Evolutionary conservation across 1,140 invertebrate genomes (phyloP).

Genomic region (Cephus cinctus): DNA sequence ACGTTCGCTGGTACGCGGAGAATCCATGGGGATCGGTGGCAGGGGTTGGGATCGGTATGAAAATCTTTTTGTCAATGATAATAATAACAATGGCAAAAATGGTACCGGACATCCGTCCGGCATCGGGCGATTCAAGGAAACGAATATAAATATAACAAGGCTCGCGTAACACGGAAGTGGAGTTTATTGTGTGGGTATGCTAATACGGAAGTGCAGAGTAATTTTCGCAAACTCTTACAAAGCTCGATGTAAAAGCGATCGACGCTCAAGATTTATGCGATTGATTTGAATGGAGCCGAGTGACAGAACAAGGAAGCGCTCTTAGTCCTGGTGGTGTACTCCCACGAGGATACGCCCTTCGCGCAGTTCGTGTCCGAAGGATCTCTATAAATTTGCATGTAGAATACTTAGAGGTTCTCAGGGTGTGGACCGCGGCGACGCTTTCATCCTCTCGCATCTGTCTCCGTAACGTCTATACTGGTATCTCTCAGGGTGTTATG

Average conservation of each 20-base stretch:
- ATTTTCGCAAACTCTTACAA: no score
- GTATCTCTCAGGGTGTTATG: neutral
- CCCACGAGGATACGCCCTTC: conserved; percentile 41
- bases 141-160: no score
- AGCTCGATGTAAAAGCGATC: conserved; percentile 34
- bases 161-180: no score
- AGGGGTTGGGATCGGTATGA: no score
- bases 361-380: conserved; percentile 48
- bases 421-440: conserved; percentile 18
- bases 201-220: no score
- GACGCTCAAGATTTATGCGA: conserved; percentile 55
- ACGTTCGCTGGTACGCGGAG: neutral
- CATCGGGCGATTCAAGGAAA: no score
- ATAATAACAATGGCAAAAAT: no score
- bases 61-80: no score
- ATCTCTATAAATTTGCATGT: conserved; percentile 59
- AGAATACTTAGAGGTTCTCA: conserved; percentile 51
- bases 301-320: conserved; percentile 59
- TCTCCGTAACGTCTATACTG: conserved; percentile 14
- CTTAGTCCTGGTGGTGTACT: conserved; percentile 52
- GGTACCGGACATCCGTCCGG: no score
- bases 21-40: no score
- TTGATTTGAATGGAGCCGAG: conserved; percentile 54
- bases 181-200: no score
- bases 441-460: conserved; percentile 25